phyloP scores from a whole-genome alignment of 2,113 vertebrate species.

The Clarias macrocephalus region DNA sequence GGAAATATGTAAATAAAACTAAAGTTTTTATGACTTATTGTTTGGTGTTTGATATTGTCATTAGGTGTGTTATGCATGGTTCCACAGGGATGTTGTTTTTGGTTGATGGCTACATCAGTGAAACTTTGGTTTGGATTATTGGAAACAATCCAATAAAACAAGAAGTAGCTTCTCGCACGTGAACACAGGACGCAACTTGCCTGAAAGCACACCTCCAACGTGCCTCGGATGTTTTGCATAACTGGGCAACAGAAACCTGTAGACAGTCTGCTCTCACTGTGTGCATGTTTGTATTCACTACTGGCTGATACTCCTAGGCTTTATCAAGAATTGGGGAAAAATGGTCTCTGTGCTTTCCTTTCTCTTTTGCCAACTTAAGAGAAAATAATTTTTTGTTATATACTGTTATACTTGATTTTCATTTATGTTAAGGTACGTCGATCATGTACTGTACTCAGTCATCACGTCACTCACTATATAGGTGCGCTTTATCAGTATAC shows the following conservation, averaged over 20 bases:
- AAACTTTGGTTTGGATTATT: neutral
- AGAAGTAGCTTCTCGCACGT: neutral
- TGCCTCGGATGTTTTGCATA: neutral
- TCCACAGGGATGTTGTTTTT: neutral
- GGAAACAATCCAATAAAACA: neutral
- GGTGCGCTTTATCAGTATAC: neutral
- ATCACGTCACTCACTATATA: neutral
- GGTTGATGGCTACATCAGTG: neutral
- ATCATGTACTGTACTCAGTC: neutral
- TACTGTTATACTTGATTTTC: neutral
- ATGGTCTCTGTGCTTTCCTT: neutral
- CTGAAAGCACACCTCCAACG: neutral
- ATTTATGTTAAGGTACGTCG: neutral
- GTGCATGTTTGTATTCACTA: neutral
- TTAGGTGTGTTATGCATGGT: neutral
- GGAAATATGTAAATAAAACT: conserved; percentile 60
- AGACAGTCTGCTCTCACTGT: neutral
- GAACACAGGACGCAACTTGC: conserved; percentile 7
- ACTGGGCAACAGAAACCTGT: neutral
- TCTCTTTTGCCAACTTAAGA: neutral
- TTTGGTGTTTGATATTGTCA: neutral
- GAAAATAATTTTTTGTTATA: neutral
- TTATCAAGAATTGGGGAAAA: neutral
- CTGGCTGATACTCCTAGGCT: neutral
- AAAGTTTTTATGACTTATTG: conserved; percentile 30